Evolutionary conservation across 2,888 invertebrate species (phyloP).

Genomic region (Eurois occulta): DNA sequence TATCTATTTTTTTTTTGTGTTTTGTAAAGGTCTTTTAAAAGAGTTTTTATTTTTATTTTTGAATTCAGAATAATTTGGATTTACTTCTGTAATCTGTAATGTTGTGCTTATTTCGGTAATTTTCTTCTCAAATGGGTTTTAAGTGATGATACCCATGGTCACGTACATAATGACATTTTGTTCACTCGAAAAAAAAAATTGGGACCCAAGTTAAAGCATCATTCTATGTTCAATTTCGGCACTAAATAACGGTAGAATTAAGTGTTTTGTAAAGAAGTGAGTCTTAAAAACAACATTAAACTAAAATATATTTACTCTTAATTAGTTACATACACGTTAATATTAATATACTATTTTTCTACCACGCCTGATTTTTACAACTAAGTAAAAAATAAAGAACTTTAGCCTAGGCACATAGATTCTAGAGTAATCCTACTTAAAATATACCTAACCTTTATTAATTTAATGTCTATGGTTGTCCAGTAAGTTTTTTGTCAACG

Average conservation of each 20-base stretch:
- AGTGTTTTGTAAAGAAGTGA: neutral
- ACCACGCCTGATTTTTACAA: neutral
- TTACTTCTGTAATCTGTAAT: neutral
- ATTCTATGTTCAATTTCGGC: neutral
- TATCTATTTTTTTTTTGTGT: no score
- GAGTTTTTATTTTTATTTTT: no score
- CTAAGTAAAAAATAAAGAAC: neutral
- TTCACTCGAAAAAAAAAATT: neutral
- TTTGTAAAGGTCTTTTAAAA: no score
- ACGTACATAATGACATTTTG: neutral
- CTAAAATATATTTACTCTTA: neutral
- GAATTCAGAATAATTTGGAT: neutral
- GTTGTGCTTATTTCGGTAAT: neutral
- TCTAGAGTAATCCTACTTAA: slow-evolving; percentile 1
- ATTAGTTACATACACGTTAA: neutral
- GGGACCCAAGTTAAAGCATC: no score
- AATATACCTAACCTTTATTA: neutral
- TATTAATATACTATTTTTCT: no score
- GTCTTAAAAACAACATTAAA: neutral
- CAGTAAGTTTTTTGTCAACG: neutral
- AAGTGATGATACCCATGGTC: neutral
- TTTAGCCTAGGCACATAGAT: neutral
- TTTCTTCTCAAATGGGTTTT: neutral
- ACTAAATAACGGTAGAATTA: neutral
- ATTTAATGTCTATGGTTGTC: neutral